A percentile compares a stretch with the other conserved stretches of the same genome.
Evolutionary conservation across 2,797 vertebrate species (phyloP).

Genomic region (Diplodus sargus): DNA sequence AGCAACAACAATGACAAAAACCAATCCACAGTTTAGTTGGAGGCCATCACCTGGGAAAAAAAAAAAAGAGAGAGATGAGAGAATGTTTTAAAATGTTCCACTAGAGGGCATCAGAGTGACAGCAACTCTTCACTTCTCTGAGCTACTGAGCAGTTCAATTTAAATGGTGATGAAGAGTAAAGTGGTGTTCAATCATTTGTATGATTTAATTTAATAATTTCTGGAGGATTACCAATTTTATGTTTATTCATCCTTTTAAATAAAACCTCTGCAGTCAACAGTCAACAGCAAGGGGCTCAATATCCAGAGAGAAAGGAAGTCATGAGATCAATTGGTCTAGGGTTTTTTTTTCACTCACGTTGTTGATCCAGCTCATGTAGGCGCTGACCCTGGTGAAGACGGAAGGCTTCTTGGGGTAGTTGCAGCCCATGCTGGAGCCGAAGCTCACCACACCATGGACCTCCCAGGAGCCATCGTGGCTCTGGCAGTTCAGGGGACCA

Average conservation of each 20-base stretch:
- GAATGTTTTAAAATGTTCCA: neutral
- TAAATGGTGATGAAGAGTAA: neutral
- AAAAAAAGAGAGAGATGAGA: conserved; percentile 9
- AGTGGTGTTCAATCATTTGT: neutral
- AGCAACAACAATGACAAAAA: neutral
- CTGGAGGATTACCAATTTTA: neutral
- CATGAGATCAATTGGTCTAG: neutral
- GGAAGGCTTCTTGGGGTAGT: conserved; percentile 88
- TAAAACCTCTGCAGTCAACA: too few species aligned
- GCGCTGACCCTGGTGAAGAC: conserved; percentile 91
- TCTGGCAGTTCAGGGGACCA: conserved; percentile 90
- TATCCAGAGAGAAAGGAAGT: neutral
- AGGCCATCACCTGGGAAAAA: conserved; percentile 75
- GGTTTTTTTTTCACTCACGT: conserved; percentile 73
- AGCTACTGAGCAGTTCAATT: neutral
- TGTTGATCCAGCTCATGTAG: conserved; percentile 88
- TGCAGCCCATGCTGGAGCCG: conserved; percentile 88
- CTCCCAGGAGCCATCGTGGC: conserved; percentile 83
- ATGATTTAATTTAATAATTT: neutral
- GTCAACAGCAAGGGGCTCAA: neutral
- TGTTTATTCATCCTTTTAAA: too few species aligned
- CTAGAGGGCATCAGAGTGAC: neutral
- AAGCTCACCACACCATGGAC: conserved; percentile 91
- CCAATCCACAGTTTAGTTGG: conserved; percentile 59
- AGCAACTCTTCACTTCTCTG: neutral